Percentiles rank a stretch among this genome's conserved stretches.
Evolutionary conservation across 2,888 invertebrate species (phyloP).

Genomic region (Lochmaea capreae): DNA sequence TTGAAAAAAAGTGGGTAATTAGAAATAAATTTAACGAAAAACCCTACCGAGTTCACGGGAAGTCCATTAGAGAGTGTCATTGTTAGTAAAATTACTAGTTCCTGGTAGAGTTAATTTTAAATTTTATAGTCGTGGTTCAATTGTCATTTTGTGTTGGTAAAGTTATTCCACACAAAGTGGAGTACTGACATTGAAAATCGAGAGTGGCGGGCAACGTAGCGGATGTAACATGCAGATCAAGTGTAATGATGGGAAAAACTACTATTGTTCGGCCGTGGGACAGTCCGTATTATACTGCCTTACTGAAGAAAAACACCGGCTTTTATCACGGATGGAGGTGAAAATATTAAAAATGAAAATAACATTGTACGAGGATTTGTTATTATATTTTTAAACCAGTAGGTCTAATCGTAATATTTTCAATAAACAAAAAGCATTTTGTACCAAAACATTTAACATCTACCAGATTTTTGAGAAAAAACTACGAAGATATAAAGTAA

Average conservation of each 20-base stretch:
- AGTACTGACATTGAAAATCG: slow-evolving; percentile 64
- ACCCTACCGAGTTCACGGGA: slow-evolving; percentile 18
- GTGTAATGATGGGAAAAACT: slow-evolving; percentile 66
- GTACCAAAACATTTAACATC: neutral
- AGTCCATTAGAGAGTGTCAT: slow-evolving; percentile 29
- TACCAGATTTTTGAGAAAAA: too few species aligned
- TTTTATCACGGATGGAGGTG: slow-evolving; percentile 61
- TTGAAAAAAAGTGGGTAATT: too few species aligned
- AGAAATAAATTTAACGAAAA: neutral
- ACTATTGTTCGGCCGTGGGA: slow-evolving; percentile 64
- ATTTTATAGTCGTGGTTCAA: slow-evolving; percentile 48
- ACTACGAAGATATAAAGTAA: too few species aligned
- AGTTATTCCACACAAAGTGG: slow-evolving; percentile 42
- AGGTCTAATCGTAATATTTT: neutral
- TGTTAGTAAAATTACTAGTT: slow-evolving; percentile 37
- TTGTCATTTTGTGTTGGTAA: slow-evolving; percentile 47
- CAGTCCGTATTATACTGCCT: slow-evolving; percentile 65
- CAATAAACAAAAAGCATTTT: neutral
- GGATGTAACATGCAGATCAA: slow-evolving; percentile 67
- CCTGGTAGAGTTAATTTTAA: slow-evolving; percentile 46
- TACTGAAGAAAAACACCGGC: slow-evolving; percentile 62
- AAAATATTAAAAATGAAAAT: slow-evolving; percentile 56
- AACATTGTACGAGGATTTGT: slow-evolving; percentile 49
- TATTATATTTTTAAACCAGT: neutral
- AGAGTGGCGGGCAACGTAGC: slow-evolving; percentile 61